Percentiles rank a stretch among this genome's conserved stretches.
Evolutionary conservation across 2,113 vertebrate species (phyloP).

Genomic region (Oceanites oceanicus): DNA sequence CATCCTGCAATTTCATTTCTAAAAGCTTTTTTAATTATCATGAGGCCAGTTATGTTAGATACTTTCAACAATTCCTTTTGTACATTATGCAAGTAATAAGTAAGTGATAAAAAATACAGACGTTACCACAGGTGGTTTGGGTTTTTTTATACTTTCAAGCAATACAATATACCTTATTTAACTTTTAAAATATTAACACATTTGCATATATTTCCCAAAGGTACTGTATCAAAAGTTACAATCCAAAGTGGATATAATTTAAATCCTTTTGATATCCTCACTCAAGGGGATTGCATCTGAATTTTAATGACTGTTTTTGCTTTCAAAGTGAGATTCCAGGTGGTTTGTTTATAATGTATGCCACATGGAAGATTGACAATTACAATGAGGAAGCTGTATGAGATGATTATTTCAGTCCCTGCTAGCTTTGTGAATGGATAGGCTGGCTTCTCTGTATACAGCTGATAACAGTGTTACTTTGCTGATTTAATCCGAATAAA

Average conservation of each 20-base stretch:
- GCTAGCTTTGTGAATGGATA: background rate
- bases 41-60: background rate
- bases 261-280: constrained; percentile 3
- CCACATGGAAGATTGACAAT: background rate
- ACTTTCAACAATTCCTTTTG: background rate
- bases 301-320: background rate
- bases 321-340: background rate
- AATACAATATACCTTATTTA: background rate
- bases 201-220: constrained; percentile 19
- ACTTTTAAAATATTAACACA: background rate
- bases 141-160: background rate
- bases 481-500: background rate
- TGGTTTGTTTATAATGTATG: background rate
- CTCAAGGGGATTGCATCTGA: background rate
- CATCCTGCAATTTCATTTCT: background rate
- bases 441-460: background rate
- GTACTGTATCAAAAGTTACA: background rate
- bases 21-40: constrained; percentile 25
- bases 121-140: background rate
- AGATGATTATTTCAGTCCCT: background rate
- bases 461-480: background rate
- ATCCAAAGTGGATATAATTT: background rate
- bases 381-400: background rate
- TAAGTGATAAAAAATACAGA: background rate
- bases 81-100: background rate